phyloP scores from a whole-genome alignment of 2,113 vertebrate species.

The Oxygymnocypris stewartii region DNA sequence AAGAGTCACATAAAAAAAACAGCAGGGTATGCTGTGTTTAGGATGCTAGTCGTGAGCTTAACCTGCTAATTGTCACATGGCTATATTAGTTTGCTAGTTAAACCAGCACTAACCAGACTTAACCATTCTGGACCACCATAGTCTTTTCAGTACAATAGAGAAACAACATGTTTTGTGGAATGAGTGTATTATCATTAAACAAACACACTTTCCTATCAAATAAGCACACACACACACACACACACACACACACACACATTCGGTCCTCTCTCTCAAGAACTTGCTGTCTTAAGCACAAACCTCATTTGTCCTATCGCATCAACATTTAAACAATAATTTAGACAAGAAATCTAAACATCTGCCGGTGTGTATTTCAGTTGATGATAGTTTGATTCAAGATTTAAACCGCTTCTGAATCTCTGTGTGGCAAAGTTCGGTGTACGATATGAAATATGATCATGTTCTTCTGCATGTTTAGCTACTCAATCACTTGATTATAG shows the following conservation, averaged over 20 bases:
- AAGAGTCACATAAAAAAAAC: background rate
- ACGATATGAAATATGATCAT: slow-evolving; percentile 5
- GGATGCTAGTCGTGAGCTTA: background rate
- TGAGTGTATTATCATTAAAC: slow-evolving; percentile 48
- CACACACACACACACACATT: slow-evolving; percentile 8
- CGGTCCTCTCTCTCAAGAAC: background rate
- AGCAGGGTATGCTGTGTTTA: background rate
- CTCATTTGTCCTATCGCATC: background rate
- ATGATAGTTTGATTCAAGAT: background rate
- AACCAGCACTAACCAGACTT: background rate
- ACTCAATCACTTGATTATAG: slow-evolving; percentile 6
- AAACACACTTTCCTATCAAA: slow-evolving; percentile 41
- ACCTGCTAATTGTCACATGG: background rate
- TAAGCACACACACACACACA: background rate
- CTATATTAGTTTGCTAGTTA: background rate
- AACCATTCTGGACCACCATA: background rate
- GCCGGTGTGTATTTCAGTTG: background rate
- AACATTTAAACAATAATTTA: slow-evolving; percentile 10
- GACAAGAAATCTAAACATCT: slow-evolving; percentile 5
- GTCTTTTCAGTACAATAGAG: background rate
- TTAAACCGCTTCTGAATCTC: background rate
- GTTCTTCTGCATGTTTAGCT: slow-evolving; percentile 6
- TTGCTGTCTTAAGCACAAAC: slow-evolving; percentile 11
- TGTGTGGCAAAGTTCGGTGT: background rate
- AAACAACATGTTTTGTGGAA: slow-evolving; percentile 41